These are phyloP conservation scores for Enteromius mattozi DNA, from an alignment of 2,797 vertebrate species.

Conservation along the genomic window DNA sequence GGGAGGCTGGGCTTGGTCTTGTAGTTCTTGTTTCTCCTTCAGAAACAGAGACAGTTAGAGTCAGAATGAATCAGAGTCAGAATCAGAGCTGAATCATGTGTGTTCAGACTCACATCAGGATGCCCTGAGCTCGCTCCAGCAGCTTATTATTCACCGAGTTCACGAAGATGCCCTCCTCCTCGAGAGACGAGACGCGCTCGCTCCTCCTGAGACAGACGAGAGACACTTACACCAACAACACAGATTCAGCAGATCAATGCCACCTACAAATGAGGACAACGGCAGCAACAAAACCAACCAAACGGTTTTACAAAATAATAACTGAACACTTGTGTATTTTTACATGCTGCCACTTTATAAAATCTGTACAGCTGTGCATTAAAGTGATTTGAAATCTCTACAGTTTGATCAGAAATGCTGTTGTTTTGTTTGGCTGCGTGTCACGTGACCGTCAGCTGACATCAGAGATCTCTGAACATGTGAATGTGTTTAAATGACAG, in stretches of 20 bases:
- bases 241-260: too few relatives aligned
- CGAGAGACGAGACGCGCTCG: constrained; percentile 79
- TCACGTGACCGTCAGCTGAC: background rate
- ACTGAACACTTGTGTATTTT: background rate
- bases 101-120: constrained; percentile 87
- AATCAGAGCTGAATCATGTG: too few relatives aligned
- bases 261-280: too few relatives aligned
- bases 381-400: background rate
- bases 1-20: constrained; percentile 90
- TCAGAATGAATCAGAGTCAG: background rate
- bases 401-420: background rate
- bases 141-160: constrained; percentile 92
- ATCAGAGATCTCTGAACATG: background rate
- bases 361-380: too few relatives aligned
- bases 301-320: background rate
- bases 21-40: constrained; percentile 94
- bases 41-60: constrained; percentile 54
- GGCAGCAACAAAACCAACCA: too few relatives aligned
- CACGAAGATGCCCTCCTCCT: constrained; percentile 92
- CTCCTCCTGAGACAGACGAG: constrained; percentile 64
- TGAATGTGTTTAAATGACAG: background rate
- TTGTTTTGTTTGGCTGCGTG: background rate
- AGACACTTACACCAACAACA: background rate
- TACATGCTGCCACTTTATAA: background rate
- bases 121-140: constrained; percentile 94